A percentile compares a stretch with the other conserved stretches of the same genome.
These are phyloP conservation scores for Geophilus truncorum DNA, from an alignment of 2,888 invertebrate genomes.

Conservation along the genomic window DNA sequence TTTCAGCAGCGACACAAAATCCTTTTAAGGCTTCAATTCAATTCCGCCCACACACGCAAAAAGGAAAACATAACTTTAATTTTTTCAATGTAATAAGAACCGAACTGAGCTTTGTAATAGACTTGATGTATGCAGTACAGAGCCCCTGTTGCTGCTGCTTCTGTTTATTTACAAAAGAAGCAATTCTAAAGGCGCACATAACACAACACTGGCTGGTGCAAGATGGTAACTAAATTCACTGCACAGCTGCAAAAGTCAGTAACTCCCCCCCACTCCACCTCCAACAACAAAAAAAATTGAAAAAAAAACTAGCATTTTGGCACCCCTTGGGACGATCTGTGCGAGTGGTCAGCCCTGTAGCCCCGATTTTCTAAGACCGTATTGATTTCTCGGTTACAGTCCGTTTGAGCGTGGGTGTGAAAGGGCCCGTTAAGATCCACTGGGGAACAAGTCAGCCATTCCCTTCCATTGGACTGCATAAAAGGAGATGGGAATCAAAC, in stretches of 20 bases:
- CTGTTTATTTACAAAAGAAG: conserved; percentile 14
- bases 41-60: background rate
- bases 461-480: conserved; percentile 21
- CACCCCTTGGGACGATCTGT: background rate
- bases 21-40: background rate
- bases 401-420: conserved; percentile 27
- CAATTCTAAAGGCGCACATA: background rate
- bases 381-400: conserved; percentile 25
- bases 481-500: background rate
- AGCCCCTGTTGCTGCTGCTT: background rate
- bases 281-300: background rate
- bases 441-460: conserved; percentile 25
- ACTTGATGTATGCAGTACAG: no score
- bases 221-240: background rate
- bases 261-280: background rate
- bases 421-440: conserved; percentile 13
- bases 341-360: conserved; percentile 8
- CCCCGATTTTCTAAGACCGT: conserved; percentile 15
- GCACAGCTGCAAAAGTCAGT: conserved; percentile 12
- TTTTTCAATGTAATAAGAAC: background rate
- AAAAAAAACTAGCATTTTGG: background rate
- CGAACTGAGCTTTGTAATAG: background rate
- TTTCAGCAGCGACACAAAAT: background rate
- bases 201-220: no score
- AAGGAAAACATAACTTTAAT: background rate